Evolutionary conservation across 2,113 vertebrate species (phyloP), one percentile per base, ranked within the genome.

Genomic region (Falco punctatus): DNA sequence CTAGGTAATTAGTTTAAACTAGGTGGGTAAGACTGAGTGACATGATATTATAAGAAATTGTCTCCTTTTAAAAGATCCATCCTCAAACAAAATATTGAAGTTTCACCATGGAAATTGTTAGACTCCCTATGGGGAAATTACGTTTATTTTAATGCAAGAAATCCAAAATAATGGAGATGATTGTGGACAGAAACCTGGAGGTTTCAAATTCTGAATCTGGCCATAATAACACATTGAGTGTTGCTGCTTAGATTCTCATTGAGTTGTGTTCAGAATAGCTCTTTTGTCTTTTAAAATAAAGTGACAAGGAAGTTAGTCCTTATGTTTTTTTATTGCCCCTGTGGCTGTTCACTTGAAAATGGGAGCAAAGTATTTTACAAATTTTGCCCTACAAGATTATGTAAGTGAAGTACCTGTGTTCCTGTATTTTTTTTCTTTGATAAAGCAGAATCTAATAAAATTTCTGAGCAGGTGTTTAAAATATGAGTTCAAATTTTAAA

Each of bases 1-100:
- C 10, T 6, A 11, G 27, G 66, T 52, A 75, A 78, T 90, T 73
- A 58, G 67, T 52, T 79, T 52, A 44, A 71, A 20, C 5, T n/a
- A 5, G 5, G 5, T 70, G 32, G 30, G 27, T 62, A 44, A 82
- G 86, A 26, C 10, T 58, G 28, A 57, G 46, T 18, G 35, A 13
- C 6, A 5, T 0, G 0, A 38, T 46, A 22, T 7, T 9, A 1
- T 32, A 28, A 32, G 54, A 65, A 12, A 27, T 26, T 46, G 17
- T 23, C 10, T 61, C 22, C 40, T 67, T 55, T 32, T 70, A 30
- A 58, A 2, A 17, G 13, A 49, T 55, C 17, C 17, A 21, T 55
- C 46, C 21, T 48, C 58, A 49, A 19, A 69, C 4, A 20, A 72
- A 82, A 66, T 17, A 42, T 3, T 79, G 57, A n/a, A 3, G 13